phyloP scores from a whole-genome alignment of 2,113 vertebrate species.

The Embiotoca jacksoni region DNA sequence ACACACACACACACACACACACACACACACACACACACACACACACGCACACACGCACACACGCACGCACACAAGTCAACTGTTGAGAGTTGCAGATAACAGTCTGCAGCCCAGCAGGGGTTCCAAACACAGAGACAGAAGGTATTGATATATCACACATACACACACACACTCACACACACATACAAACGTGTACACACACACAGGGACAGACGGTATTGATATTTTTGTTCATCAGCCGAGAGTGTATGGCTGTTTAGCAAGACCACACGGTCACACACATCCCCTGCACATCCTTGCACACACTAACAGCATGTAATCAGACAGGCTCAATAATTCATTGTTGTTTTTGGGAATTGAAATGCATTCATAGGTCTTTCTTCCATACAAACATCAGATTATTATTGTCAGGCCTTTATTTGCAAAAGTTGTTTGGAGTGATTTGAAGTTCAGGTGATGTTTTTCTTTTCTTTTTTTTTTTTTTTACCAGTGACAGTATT shows the following conservation, averaged over 20 bases:
- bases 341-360: conserved; percentile 71
- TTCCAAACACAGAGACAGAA: conserved; percentile 74
- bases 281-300: not conserved
- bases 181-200: conserved; percentile 45
- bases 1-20: conserved; percentile 20
- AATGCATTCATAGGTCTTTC: conserved; percentile 47
- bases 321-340: conserved; percentile 68
- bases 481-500: conserved; percentile 13
- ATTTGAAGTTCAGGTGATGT: conserved; percentile 22
- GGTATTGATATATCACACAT: conserved; percentile 74
- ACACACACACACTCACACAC: conserved; percentile 42
- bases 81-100: conserved; percentile 67
- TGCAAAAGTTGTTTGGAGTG: conserved; percentile 41
- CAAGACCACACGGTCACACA: conserved; percentile 33
- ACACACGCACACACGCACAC: conserved; percentile 40
- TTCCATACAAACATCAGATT: conserved; percentile 44
- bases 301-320: conserved; percentile 56
- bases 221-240: conserved; percentile 73
- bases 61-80: conserved; percentile 39
- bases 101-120: conserved; percentile 76
- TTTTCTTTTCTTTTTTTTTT: not conserved
- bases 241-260: conserved; percentile 49
- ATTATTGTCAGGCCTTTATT: conserved; percentile 47
- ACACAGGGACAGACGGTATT: conserved; percentile 69
- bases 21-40: conserved; percentile 21